Percentiles rank a stretch among this genome's conserved stretches.
Conservation (phyloP, 2,797 vertebrate genomes). For the Acrocephalus scirpaceus region DNA sequence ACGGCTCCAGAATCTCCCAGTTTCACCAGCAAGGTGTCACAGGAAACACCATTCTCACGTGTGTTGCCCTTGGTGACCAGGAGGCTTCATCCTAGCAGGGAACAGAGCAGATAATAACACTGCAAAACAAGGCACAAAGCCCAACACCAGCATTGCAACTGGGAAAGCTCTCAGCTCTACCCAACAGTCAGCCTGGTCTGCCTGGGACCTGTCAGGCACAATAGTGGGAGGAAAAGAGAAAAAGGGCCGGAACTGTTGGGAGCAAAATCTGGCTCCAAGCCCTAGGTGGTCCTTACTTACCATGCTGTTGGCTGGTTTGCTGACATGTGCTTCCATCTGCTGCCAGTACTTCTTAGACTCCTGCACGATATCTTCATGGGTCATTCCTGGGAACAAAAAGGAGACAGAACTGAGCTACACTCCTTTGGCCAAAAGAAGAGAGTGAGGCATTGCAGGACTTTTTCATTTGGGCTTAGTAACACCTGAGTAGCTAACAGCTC, state of each 20-base stretch:
- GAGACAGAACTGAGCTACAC: neutral
- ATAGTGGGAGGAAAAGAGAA: neutral
- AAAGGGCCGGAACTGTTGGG: neutral
- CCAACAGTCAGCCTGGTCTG: neutral
- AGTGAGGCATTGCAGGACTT: neutral
- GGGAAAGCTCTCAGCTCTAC: neutral
- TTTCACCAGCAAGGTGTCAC: neutral
- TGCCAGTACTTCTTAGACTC: slow-evolving; percentile 98
- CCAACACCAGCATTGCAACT: neutral
- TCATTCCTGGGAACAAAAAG: slow-evolving; percentile 84
- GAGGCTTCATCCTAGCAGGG: neutral
- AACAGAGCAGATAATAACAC: neutral
- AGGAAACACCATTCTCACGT: neutral
- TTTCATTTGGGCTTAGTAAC: neutral
- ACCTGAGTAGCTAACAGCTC: neutral
- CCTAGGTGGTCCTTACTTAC: slow-evolving; percentile 66
- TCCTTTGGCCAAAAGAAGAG: neutral
- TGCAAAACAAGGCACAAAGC: neutral
- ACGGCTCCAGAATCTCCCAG: neutral
- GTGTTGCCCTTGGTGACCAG: neutral
- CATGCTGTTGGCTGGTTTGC: slow-evolving; percentile 79
- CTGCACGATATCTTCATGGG: slow-evolving; percentile 96
- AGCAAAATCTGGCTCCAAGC: neutral
- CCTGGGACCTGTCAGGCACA: neutral
- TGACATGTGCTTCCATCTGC: slow-evolving; percentile 86